phyloP scores from a whole-genome alignment of 2,888 invertebrate genomes.

The Dexiosoma caninum region DNA sequence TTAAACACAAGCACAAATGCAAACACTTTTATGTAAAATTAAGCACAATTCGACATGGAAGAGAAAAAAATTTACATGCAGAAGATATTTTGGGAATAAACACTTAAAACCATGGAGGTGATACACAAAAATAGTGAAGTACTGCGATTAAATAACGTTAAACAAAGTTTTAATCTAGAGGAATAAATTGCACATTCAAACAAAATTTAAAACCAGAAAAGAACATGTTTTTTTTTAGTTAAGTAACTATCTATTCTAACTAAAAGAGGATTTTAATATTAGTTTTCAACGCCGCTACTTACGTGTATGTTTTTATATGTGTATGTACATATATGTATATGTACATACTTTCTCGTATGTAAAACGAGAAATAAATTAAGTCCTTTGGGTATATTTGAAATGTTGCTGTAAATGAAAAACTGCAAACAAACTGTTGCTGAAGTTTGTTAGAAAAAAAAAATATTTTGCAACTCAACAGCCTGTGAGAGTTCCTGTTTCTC shows the following conservation, averaged over 20 bases:
- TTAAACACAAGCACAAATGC: neutral
- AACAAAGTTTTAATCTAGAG: conserved; percentile 9
- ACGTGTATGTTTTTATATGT: too few species aligned
- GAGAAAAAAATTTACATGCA: neutral
- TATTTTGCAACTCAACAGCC: neutral
- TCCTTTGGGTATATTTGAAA: too few species aligned
- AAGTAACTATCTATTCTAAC: too few species aligned
- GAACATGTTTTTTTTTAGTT: too few species aligned
- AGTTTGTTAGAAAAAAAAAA: neutral
- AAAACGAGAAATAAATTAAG: too few species aligned
- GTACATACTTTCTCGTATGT: too few species aligned
- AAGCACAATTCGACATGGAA: neutral
- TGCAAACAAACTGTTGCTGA: neutral
- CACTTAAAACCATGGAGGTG: neutral
- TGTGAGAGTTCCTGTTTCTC: neutral
- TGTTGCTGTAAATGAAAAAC: neutral
- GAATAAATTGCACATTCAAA: neutral
- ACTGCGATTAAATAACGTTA: conserved; percentile 44
- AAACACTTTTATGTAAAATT: neutral
- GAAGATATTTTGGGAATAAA: neutral
- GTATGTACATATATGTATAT: too few species aligned
- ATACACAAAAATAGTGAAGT: conserved; percentile 25
- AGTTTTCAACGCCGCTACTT: too few species aligned
- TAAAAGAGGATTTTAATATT: too few species aligned
- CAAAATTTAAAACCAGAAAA: neutral